Evolutionary conservation across 2,888 invertebrate genomes (phyloP).

Genomic region (Cloeon dipterum): DNA sequence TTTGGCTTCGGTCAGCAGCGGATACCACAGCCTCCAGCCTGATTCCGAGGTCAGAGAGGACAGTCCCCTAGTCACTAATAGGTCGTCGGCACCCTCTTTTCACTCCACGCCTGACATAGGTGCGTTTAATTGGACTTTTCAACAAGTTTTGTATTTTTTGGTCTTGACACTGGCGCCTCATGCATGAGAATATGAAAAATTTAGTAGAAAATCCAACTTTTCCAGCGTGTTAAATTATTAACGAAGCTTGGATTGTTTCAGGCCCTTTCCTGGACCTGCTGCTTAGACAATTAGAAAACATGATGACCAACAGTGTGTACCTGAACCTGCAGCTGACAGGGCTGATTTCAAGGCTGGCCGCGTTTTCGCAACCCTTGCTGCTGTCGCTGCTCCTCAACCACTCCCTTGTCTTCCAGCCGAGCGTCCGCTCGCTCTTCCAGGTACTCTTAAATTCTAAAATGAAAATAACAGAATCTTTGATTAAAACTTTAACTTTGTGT

Average conservation of each 20-base stretch:
- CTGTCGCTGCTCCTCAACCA: slow-evolving; percentile 72
- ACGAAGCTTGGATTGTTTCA: background rate
- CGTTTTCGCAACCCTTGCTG: slow-evolving; percentile 72
- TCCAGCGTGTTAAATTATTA: background rate
- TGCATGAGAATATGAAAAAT: background rate
- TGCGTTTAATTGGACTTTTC: slow-evolving; percentile 6
- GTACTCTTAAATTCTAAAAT: slow-evolving; percentile 21
- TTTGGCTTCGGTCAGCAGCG: slow-evolving; percentile 47
- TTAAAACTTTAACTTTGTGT: no score
- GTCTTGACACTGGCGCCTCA: no score
- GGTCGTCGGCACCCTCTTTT: no score
- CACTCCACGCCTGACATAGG: slow-evolving; percentile 19
- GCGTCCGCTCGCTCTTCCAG: slow-evolving; percentile 77
- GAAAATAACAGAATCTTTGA: background rate
- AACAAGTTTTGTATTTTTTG: no score
- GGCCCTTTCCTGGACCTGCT: slow-evolving; percentile 45
- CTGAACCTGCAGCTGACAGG: slow-evolving; percentile 75
- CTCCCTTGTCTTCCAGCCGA: slow-evolving; percentile 65
- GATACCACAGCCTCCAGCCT: slow-evolving; percentile 42
- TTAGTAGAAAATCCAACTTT: no score
- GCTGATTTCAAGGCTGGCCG: slow-evolving; percentile 60
- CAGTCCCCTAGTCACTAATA: background rate
- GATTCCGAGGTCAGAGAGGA: slow-evolving; percentile 20
- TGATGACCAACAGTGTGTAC: slow-evolving; percentile 62
- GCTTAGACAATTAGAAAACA: slow-evolving; percentile 56